Evolutionary conservation across 2,888 invertebrate genomes (phyloP), one percentile per base, ranked within the genome.

Genomic region (Drosophila phalerata): DNA sequence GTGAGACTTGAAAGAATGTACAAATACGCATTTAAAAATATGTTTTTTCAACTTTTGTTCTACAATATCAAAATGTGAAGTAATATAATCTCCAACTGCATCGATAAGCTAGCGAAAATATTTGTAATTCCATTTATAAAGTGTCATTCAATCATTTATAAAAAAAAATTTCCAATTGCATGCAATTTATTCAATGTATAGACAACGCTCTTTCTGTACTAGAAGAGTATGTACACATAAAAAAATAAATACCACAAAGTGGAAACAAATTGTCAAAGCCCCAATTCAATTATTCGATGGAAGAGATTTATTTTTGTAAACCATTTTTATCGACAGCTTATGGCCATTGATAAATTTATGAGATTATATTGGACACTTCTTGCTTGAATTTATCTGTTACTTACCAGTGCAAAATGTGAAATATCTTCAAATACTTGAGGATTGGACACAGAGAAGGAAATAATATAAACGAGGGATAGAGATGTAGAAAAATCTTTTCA

Each of bases 291-390:
- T 78, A 75, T 60, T 61, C 8, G 9, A 47, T 38, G 37, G 22
- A 73, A 58, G 64, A 53, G 65, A 56, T 68, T 68, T 58, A 60
- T 66, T 61, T 67, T 42, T 30, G 51, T 51, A 42, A 51, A 37
- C 37, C 63, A 51, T 67, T 73, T 75, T 61, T 70, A 74, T 80
- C 65, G 63, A 63, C 80, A 53, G 55, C 66, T 75, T 67, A 69
- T 69, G 70, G 63, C 32, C 47, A 57, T 58, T 73, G 64, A 81
- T 79, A 71, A 80, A 79, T 77, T 69, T 66, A 77, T 77, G 68
- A 40, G 58, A 69, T 81, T 76, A 57, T 65, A 53, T 58, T 49
- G 25, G 19, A 45, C 15, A 65, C 69, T 81, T 65, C 11, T 67
- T 53, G 56, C 62, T 47, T 55, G 43, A 51, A 62, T 74, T 64